These are phyloP conservation scores for Sinotaia quadrata DNA, from an alignment of 2,888 invertebrate genomes.

Conservation along the genomic window DNA sequence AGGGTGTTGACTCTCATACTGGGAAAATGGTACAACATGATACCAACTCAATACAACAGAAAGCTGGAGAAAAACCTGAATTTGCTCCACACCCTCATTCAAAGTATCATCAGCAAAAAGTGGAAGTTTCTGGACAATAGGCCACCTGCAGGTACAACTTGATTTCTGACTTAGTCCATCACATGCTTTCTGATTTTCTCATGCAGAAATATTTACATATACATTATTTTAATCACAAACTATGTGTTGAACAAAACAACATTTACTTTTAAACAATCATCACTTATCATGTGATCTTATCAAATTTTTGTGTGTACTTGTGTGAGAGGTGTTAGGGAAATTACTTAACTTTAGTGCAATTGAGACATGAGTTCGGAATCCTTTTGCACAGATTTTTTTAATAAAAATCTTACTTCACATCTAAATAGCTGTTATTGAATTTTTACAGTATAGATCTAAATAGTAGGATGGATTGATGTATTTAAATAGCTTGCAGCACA, in stretches of 20 bases:
- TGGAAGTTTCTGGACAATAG: conserved; percentile 8
- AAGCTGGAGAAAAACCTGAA: conserved; percentile 25
- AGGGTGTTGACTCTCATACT: conserved; percentile 22
- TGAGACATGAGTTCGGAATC: no score
- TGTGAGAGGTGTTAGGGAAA: no score
- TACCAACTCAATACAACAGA: conserved; percentile 28
- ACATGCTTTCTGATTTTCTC: background rate
- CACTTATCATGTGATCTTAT: no score
- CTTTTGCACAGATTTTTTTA: no score
- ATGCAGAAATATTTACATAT: background rate
- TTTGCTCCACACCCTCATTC: conserved; percentile 29
- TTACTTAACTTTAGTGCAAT: no score
- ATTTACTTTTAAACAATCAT: background rate
- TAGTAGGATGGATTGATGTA: no score
- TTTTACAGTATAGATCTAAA: no score
- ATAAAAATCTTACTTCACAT: no score
- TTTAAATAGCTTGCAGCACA: no score
- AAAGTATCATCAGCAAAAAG: conserved; percentile 38
- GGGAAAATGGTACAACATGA: background rate
- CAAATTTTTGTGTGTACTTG: no score
- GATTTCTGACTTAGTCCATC: no score
- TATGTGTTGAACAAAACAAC: background rate
- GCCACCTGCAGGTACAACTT: background rate
- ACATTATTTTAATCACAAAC: background rate
- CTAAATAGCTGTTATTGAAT: no score